phyloP scores from a whole-genome alignment of 2,113 vertebrate species.

The Rattus rattus region DNA sequence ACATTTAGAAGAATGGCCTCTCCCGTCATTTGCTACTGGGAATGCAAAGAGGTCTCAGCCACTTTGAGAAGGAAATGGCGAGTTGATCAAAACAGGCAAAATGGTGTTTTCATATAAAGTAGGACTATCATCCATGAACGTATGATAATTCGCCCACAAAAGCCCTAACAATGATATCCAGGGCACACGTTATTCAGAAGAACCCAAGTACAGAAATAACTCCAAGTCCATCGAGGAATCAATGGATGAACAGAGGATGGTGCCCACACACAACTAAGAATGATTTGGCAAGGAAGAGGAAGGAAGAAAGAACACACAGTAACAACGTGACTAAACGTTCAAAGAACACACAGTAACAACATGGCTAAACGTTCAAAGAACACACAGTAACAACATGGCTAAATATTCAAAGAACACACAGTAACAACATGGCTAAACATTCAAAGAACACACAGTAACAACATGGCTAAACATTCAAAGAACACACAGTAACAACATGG shows the following conservation, averaged over 20 bases:
- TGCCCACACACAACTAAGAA: neutral
- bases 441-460: no score
- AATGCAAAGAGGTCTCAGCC: neutral
- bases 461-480: no score
- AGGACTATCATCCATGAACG: neutral
- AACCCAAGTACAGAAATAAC: neutral
- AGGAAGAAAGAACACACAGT: neutral
- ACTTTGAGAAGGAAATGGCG: neutral
- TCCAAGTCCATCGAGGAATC: neutral
- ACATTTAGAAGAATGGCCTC: neutral
- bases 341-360: no score
- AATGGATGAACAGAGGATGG: neutral
- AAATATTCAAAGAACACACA: no score
- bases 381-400: no score
- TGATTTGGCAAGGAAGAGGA: neutral
- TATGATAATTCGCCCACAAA: neutral
- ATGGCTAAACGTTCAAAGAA: neutral
- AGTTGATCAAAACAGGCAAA: neutral
- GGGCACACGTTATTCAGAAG: neutral
- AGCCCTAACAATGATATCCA: neutral
- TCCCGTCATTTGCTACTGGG: neutral
- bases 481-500: no score
- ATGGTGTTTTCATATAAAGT: neutral
- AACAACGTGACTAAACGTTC: no score
- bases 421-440: no score